These are phyloP conservation scores for Hassar affinis DNA, from an alignment of 2,113 vertebrate genomes.

Conservation along the genomic window DNA sequence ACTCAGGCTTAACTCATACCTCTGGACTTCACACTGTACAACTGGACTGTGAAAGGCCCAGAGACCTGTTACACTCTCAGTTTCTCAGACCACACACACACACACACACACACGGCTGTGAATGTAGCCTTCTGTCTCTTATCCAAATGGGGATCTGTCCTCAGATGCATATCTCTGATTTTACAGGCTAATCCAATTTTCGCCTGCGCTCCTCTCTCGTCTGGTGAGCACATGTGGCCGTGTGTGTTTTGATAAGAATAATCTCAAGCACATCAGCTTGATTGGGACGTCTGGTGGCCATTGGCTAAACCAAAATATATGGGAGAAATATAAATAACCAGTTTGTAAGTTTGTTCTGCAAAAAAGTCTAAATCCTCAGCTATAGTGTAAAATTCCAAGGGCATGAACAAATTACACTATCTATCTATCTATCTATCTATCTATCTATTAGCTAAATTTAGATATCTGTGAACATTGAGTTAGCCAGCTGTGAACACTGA, in stretches of 20 bases:
- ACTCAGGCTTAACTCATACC: conserved; percentile 35
- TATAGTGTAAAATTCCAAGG: conserved; percentile 10
- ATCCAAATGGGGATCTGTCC: conserved; percentile 47
- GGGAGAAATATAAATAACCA: conserved; percentile 37
- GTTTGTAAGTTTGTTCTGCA: background rate
- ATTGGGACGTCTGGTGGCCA: conserved; percentile 44
- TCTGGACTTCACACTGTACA: conserved; percentile 32
- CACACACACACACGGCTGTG: conserved; percentile 33
- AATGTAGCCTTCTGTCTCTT: conserved; percentile 50
- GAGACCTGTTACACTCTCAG: background rate
- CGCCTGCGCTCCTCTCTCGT: conserved; percentile 36
- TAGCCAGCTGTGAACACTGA: background rate
- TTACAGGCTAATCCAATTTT: conserved; percentile 52
- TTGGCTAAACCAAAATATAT: conserved; percentile 45
- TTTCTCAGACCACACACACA: conserved; percentile 48
- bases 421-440: conserved; percentile 18
- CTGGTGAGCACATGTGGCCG: conserved; percentile 47
- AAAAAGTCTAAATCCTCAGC: background rate
- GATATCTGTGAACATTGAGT: background rate
- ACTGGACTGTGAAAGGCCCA: conserved; percentile 11
- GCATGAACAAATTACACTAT: background rate
- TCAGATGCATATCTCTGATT: conserved; percentile 54
- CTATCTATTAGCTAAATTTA: background rate
- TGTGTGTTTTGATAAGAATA: conserved; percentile 45
- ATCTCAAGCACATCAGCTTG: conserved; percentile 47